phyloP scores from a whole-genome alignment of 2,113 vertebrate species.

The Psephotus haematonotus region DNA sequence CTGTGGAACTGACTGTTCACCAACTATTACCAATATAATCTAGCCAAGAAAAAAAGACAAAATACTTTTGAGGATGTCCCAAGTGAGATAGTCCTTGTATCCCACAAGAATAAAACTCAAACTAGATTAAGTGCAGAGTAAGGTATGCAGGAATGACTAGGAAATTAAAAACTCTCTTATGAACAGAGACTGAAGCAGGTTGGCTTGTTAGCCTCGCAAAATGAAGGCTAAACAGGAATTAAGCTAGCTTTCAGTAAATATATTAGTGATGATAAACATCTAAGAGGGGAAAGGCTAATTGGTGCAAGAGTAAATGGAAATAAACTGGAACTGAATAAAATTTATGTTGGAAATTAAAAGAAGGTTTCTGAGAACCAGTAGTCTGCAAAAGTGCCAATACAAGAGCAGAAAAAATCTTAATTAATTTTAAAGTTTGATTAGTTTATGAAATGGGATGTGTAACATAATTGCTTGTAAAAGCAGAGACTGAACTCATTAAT shows the following conservation, averaged over 20 bases:
- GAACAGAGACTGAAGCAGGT: neutral
- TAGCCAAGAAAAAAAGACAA: neutral
- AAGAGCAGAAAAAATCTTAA: constrained; percentile 12
- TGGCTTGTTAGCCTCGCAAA: neutral
- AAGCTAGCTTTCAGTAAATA: neutral
- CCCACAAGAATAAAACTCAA: neutral
- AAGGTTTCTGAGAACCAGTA: neutral
- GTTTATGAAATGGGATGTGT: neutral
- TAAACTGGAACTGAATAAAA: neutral
- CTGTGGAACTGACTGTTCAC: neutral
- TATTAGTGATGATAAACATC: neutral
- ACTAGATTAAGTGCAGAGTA: neutral
- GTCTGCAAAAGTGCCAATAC: neutral
- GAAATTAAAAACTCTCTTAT: neutral
- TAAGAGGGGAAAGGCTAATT: neutral
- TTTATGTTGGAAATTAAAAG: neutral
- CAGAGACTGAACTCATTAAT: constrained; percentile 36
- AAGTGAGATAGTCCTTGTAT: neutral
- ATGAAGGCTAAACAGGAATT: neutral
- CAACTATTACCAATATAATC: neutral
- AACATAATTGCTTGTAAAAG: constrained; percentile 23
- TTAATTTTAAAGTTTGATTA: constrained; percentile 42
- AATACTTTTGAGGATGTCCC: neutral
- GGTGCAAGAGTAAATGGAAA: neutral
- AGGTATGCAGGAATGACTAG: neutral